A percentile compares a stretch with the other conserved stretches of the same genome.
phyloP scores from a whole-genome alignment of 35 echinoderm and acorn worm genomes.

The Heliocidaris erythrogramma region DNA sequence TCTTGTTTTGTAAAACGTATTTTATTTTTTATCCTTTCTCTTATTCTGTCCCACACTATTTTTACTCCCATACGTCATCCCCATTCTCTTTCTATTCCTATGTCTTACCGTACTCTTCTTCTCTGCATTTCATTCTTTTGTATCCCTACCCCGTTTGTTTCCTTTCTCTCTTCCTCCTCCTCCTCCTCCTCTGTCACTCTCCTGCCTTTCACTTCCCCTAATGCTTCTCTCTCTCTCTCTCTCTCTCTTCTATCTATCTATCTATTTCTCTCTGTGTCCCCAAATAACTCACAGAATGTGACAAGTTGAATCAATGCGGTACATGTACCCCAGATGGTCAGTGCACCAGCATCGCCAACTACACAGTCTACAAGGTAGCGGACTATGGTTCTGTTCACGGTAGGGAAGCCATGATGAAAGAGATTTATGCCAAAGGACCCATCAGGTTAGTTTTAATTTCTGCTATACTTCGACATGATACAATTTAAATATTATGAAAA shows the following conservation, averaged over 20 bases:
- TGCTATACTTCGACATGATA: not conserved
- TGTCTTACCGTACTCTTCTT: too few species aligned
- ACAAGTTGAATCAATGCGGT: slow-evolving; percentile 90
- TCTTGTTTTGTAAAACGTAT: too few species aligned
- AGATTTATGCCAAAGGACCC: slow-evolving; percentile 89
- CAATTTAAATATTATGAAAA: too few species aligned
- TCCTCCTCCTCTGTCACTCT: not conserved
- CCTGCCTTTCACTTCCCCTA: not conserved
- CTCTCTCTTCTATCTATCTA: not conserved
- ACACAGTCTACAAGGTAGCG: slow-evolving; percentile 75
- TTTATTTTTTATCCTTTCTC: too few species aligned
- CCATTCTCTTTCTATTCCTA: too few species aligned
- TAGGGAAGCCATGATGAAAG: slow-evolving; percentile 90
- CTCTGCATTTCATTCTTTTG: too few species aligned
- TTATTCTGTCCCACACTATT: too few species aligned
- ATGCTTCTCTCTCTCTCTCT: too few species aligned
- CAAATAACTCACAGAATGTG: slow-evolving; percentile 55
- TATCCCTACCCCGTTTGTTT: not conserved
- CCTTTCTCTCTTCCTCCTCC: not conserved
- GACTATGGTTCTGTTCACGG: slow-evolving; percentile 82
- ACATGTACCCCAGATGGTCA: slow-evolving; percentile 80
- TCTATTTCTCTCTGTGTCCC: not conserved
- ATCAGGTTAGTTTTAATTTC: slow-evolving; percentile 61
- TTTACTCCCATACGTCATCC: too few species aligned
- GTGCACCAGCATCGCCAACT: slow-evolving; percentile 58